A percentile compares a stretch with the other conserved stretches of the same genome.
These are phyloP conservation scores for Oscheius onirici DNA, from an alignment of 2,888 invertebrate species.

Conservation along the genomic window DNA sequence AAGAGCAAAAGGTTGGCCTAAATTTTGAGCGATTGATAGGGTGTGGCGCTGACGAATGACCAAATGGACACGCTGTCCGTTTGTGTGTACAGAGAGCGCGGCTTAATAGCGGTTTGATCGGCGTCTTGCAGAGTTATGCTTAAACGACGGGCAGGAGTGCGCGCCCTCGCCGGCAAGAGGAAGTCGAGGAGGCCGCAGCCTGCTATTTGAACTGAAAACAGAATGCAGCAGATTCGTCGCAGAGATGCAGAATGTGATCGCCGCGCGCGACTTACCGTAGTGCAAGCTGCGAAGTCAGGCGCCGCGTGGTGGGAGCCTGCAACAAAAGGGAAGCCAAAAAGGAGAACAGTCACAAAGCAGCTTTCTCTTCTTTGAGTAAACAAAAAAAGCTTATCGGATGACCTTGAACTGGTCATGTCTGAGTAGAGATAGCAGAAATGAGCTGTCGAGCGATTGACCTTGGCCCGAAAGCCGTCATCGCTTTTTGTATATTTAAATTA, in stretches of 20 bases:
- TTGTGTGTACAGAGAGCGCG: slow-evolving; percentile 12
- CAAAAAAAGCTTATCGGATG: too few species aligned
- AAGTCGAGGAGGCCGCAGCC: slow-evolving; percentile 1
- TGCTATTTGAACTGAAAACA: not conserved
- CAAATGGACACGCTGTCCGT: slow-evolving; percentile 22
- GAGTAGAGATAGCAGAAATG: too few species aligned
- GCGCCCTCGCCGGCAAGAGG: slow-evolving; percentile 1
- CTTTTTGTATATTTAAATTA: too few species aligned
- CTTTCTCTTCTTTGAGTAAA: too few species aligned
- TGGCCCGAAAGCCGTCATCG: too few species aligned
- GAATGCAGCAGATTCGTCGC: not conserved
- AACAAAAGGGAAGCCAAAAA: too few species aligned
- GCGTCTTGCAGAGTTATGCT: slow-evolving; percentile 15
- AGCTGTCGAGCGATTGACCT: too few species aligned
- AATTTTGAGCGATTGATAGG: slow-evolving; percentile 7
- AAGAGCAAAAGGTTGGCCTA: not conserved
- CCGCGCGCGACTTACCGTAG: slow-evolving; percentile 9
- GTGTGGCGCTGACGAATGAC: slow-evolving; percentile 23
- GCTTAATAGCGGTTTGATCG: not conserved
- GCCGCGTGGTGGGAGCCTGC: not conserved
- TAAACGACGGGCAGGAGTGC: slow-evolving; percentile 13
- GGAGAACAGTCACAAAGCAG: too few species aligned
- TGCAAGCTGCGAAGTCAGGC: not conserved
- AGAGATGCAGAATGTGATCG: not conserved
- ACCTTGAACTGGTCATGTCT: too few species aligned